Evolutionary conservation across 2,113 vertebrate species (phyloP).

Genomic region (Asarcornis scutulata): DNA sequence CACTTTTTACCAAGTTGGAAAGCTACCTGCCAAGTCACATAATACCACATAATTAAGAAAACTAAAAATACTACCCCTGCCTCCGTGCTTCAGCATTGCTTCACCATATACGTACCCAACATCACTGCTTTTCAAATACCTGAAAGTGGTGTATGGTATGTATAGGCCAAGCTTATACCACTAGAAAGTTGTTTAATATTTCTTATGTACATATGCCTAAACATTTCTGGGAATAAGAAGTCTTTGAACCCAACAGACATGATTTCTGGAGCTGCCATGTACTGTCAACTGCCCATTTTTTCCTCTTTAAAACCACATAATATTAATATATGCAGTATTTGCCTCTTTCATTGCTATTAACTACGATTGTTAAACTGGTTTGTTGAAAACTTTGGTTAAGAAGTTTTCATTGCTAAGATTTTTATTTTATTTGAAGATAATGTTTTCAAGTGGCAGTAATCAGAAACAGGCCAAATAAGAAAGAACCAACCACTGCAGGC

Average conservation of each 20-base stretch:
- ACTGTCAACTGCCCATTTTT: fast-evolving
- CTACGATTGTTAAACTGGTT: neutral
- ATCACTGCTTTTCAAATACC: too few species aligned
- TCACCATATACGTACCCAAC: fast-evolving
- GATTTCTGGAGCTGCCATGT: neutral
- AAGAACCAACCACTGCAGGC: neutral
- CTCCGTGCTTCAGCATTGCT: fast-evolving
- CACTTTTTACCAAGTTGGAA: neutral
- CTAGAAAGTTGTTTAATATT: neutral
- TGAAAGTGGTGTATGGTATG: neutral
- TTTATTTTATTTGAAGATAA: neutral
- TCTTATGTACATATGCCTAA: too few species aligned
- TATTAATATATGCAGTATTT: neutral
- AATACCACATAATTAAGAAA: neutral
- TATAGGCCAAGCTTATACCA: too few species aligned
- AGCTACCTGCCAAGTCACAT: neutral
- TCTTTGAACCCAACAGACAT: neutral
- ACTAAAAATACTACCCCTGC: neutral
- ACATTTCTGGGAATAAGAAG: neutral
- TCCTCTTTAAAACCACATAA: neutral
- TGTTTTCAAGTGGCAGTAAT: neutral
- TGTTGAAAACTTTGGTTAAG: neutral
- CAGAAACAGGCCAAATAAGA: neutral
- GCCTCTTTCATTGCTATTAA: neutral
- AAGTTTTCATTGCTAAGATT: neutral